Conservation (phyloP, 1,140 invertebrate genomes). For the Drosophila mojavensis region DNA sequence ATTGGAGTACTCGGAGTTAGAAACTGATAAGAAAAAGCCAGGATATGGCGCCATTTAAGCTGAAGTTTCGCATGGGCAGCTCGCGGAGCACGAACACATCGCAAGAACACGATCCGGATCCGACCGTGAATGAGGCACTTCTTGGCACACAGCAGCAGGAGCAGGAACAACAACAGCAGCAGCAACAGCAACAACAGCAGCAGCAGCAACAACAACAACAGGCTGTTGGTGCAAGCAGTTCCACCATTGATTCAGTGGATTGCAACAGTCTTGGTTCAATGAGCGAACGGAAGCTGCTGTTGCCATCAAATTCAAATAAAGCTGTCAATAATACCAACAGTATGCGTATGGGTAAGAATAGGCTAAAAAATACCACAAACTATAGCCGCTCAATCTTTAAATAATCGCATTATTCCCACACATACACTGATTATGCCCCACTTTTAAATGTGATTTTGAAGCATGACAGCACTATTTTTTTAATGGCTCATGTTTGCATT, state of each 20-base stretch:
- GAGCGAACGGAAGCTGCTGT: slow-evolving; percentile 74
- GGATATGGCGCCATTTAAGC: slow-evolving; percentile 80
- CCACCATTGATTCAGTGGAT: slow-evolving; percentile 81
- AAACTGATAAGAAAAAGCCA: slow-evolving; percentile 1
- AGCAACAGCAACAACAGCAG: slow-evolving; percentile 39
- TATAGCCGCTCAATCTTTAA: background rate
- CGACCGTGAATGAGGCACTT: slow-evolving; percentile 78
- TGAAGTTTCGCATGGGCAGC: slow-evolving; percentile 84
- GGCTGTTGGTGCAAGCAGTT: slow-evolving; percentile 75
- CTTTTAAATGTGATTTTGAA: slow-evolving; percentile 21
- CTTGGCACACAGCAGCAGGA: slow-evolving; percentile 63
- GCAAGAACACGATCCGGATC: slow-evolving; percentile 83
- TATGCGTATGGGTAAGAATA: slow-evolving; percentile 79
- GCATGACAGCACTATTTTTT: slow-evolving; percentile 22
- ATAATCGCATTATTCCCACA: background rate
- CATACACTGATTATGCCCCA: background rate
- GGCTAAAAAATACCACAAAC: slow-evolving; percentile 16
- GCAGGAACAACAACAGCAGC: slow-evolving; percentile 32
- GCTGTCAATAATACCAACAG: slow-evolving; percentile 60
- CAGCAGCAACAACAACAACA: slow-evolving; percentile 55
- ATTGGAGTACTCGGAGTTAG: background rate
- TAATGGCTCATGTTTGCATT: background rate
- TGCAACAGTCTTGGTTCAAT: slow-evolving; percentile 78
- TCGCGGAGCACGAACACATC: slow-evolving; percentile 83
- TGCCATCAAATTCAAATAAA: slow-evolving; percentile 58